Conservation (phyloP, 2,888 invertebrate genomes). For the Choreutis nemorana region DNA sequence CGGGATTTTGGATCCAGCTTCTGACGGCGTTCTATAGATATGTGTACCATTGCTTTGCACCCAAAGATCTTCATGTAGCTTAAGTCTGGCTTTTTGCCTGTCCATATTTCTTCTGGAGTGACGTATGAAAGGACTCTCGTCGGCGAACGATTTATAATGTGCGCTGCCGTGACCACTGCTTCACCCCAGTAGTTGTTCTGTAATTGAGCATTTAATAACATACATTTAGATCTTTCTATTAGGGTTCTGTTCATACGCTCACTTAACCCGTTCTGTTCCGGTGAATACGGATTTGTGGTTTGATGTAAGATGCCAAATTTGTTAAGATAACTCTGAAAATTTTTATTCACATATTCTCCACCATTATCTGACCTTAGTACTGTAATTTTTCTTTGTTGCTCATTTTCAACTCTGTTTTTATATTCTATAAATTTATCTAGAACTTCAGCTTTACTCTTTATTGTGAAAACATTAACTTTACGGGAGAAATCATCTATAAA, state of each 20-base stretch:
- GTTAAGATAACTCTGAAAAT: conserved; percentile 13
- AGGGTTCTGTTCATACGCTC: conserved; percentile 10
- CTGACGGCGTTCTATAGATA: conserved; percentile 1
- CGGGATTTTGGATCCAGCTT: conserved; percentile 6
- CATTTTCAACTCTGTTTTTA: conserved; percentile 18
- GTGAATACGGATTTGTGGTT: conserved; percentile 17
- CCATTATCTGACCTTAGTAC: conserved; percentile 9
- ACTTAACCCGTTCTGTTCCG: conserved; percentile 20
- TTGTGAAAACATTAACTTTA: conserved; percentile 17
- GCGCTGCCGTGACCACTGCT: too few relatives aligned
- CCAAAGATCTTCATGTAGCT: conserved; percentile 5
- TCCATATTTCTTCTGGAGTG: conserved; percentile 5
- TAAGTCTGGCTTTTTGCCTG: conserved; percentile 4
- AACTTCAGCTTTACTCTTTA: conserved; percentile 19
- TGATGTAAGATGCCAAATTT: conserved; percentile 21
- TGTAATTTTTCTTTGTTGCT: conserved; percentile 17
- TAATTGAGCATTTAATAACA: conserved; percentile 3
- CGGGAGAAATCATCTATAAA: conserved; percentile 20
- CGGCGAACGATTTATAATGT: conserved; percentile 3
- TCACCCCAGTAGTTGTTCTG: conserved; percentile 3
- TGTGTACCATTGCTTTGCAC: conserved; percentile 5
- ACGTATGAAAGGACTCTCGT: not conserved
- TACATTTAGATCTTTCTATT: conserved; percentile 6
- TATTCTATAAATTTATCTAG: conserved; percentile 13
- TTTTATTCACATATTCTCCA: conserved; percentile 7